Conservation (phyloP, 2,888 invertebrate species). For the Drosophila mulleri region DNA sequence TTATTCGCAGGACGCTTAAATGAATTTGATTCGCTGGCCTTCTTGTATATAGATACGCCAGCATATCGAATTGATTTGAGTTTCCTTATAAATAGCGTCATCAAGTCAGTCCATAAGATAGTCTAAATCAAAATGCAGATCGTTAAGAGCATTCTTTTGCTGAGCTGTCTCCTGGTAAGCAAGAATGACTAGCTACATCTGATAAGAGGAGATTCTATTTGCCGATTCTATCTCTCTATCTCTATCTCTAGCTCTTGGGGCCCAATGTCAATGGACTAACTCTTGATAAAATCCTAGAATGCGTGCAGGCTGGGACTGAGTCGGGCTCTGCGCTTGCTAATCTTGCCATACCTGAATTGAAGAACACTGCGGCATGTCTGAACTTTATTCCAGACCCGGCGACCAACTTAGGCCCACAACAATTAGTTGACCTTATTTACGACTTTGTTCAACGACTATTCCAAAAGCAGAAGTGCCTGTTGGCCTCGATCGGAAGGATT, state of each 20-base stretch:
- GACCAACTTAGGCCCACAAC: not conserved
- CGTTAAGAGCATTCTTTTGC: not conserved
- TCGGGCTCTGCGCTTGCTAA: too few relatives aligned
- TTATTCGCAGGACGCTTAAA: not conserved
- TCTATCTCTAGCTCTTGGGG: not conserved
- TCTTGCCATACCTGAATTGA: not conserved
- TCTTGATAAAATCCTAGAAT: not conserved
- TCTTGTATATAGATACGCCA: not conserved
- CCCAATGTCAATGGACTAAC: not conserved
- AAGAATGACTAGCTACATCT: not conserved
- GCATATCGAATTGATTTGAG: not conserved
- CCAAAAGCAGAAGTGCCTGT: not conserved
- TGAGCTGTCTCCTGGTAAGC: conserved; percentile 13
- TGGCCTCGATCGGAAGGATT: not conserved
- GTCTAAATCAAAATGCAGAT: conserved; percentile 6
- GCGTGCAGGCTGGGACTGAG: not conserved
- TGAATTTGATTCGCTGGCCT: not conserved
- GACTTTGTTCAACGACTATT: not conserved
- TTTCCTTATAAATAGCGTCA: conserved; percentile 1
- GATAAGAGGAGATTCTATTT: not conserved
- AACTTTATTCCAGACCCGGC: not conserved
- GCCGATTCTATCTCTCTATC: too few relatives aligned
- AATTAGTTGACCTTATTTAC: not conserved
- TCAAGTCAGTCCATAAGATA: not conserved
- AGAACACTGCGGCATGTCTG: not conserved